Evolutionary conservation across 2,888 invertebrate species (phyloP).

Genomic region (Phlogophora meticulosa): DNA sequence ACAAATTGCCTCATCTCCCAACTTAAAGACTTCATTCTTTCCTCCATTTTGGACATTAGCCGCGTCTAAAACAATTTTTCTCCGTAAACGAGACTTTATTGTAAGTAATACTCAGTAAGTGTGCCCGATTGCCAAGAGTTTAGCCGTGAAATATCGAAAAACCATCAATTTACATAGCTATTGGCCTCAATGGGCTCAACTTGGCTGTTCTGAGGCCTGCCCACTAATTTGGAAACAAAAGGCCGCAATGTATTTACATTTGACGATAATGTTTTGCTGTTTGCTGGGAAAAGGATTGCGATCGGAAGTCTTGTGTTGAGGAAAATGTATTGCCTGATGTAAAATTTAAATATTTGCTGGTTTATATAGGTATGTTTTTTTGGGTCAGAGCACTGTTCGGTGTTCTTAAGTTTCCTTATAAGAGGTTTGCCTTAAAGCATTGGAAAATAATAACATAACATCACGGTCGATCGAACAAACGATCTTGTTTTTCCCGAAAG

Average conservation of each 20-base stretch:
- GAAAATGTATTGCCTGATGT: background rate
- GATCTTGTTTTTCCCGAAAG: too few relatives aligned
- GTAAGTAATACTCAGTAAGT: slow-evolving; percentile 36
- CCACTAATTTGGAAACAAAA: slow-evolving; percentile 55
- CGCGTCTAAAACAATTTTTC: slow-evolving; percentile 43
- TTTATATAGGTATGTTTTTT: too few relatives aligned
- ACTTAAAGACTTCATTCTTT: slow-evolving; percentile 36
- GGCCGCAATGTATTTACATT: slow-evolving; percentile 48
- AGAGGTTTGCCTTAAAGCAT: too few relatives aligned
- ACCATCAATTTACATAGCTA: slow-evolving; percentile 62
- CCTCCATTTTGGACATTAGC: slow-evolving; percentile 32
- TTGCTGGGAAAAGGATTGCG: slow-evolving; percentile 17
- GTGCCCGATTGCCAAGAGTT: slow-evolving; percentile 42
- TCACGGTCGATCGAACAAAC: too few relatives aligned
- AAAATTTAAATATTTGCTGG: background rate
- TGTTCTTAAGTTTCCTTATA: too few relatives aligned
- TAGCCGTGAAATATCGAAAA: slow-evolving; percentile 62
- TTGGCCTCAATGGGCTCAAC: slow-evolving; percentile 44
- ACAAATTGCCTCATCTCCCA: slow-evolving; percentile 41
- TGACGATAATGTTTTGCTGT: slow-evolving; percentile 29
- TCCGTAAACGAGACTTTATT: slow-evolving; percentile 40
- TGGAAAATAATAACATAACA: too few relatives aligned
- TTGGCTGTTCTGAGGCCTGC: slow-evolving; percentile 46
- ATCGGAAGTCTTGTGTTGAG: background rate
- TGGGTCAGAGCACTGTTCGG: too few relatives aligned